phyloP scores from a whole-genome alignment of 1,140 invertebrate species.

The Propsilocerus akamusi region DNA sequence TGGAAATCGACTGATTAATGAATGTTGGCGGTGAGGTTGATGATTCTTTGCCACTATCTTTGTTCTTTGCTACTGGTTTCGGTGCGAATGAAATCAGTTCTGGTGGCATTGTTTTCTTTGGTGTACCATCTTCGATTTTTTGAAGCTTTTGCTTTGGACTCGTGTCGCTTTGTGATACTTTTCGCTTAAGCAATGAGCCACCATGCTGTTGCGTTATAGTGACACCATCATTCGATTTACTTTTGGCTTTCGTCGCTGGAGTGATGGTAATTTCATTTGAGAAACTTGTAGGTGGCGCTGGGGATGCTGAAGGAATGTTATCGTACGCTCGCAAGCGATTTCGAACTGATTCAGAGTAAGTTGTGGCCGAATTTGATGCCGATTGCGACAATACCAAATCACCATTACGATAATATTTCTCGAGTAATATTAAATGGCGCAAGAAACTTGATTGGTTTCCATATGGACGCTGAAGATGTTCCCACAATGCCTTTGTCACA shows the following conservation, averaged over 20 bases:
- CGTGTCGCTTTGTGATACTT: constrained; percentile 15
- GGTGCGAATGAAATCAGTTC: constrained; percentile 17
- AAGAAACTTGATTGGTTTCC: constrained; percentile 69
- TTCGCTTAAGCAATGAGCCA: constrained; percentile 3
- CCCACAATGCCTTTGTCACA: constrained; percentile 62
- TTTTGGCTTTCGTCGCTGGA: background rate
- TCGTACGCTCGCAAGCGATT: constrained; percentile 58
- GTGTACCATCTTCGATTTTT: constrained; percentile 9
- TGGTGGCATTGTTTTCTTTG: constrained; percentile 17
- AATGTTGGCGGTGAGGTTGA: background rate
- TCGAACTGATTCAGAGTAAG: constrained; percentile 59
- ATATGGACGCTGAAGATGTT: constrained; percentile 61
- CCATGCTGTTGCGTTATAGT: background rate
- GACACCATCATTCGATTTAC: background rate
- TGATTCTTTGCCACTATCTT: background rate
- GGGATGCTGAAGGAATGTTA: constrained; percentile 25
- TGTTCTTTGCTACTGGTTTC: background rate
- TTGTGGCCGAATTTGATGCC: constrained; percentile 49
- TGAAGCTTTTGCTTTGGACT: constrained; percentile 13
- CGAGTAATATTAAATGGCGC: constrained; percentile 55
- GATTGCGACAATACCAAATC: constrained; percentile 50
- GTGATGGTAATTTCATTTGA: background rate
- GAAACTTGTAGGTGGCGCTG: constrained; percentile 12
- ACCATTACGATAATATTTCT: constrained; percentile 61
- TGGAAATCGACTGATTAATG: constrained; percentile 9